These are phyloP conservation scores for Chrysaora quinquecirrha DNA, from an alignment of 30 jellyfish, hydroid and myxozoan genomes.

Conservation along the genomic window DNA sequence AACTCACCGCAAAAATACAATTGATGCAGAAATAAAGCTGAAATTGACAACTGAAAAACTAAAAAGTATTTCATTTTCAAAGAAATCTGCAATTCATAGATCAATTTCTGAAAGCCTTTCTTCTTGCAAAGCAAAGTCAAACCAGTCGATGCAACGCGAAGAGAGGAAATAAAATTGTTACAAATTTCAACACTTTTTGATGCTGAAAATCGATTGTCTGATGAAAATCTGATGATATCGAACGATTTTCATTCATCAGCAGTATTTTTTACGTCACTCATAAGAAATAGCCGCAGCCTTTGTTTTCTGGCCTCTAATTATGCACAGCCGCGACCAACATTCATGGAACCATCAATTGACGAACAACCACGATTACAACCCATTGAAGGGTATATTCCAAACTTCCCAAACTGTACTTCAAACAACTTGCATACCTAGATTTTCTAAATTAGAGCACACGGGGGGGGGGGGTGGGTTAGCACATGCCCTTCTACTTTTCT, in stretches of 20 bases:
- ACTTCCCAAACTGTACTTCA: no score
- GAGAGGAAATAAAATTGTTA: background rate
- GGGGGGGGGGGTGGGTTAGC: no score
- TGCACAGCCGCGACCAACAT: no score
- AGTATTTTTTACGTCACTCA: background rate
- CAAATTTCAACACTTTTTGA: background rate
- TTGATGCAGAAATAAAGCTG: constrained; percentile 10
- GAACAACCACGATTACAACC: no score
- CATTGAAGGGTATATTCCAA: no score
- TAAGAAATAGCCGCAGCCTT: background rate
- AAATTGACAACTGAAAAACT: background rate
- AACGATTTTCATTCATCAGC: constrained; percentile 6
- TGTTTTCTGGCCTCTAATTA: background rate
- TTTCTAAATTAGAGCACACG: no score
- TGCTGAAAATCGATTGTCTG: background rate
- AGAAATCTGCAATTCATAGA: background rate
- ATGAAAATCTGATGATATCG: background rate
- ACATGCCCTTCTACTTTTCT: no score
- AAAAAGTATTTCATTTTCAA: background rate
- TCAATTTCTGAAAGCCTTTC: no score
- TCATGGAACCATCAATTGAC: no score
- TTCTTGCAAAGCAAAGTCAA: no score
- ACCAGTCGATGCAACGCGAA: background rate
- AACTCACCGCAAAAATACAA: background rate
- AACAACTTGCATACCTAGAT: no score